phyloP scores from a whole-genome alignment of 2,888 invertebrate species.

The Branchellion lobata region DNA sequence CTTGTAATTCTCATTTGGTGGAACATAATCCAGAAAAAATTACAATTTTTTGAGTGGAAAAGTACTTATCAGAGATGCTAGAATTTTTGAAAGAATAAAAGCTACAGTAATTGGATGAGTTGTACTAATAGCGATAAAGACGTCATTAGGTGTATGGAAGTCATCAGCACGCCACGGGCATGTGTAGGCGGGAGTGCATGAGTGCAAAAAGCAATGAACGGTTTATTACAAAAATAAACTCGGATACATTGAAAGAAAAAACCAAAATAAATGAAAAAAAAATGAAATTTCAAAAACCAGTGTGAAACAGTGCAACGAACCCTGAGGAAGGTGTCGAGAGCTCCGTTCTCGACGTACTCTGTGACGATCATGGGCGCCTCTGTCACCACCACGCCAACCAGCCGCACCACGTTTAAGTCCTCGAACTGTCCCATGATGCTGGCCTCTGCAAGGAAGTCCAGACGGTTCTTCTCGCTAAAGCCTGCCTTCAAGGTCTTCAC shows the following conservation, averaged over 20 bases:
- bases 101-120: no score
- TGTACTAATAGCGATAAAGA: no score
- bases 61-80: no score
- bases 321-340: constrained; percentile 88
- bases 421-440: constrained; percentile 99
- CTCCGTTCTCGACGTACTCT: constrained; percentile 99
- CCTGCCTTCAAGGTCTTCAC: constrained; percentile 88
- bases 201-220: no score
- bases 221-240: no score
- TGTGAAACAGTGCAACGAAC: constrained; percentile 59
- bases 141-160: no score
- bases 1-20: not conserved
- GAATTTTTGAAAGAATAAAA: no score
- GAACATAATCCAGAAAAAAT: no score
- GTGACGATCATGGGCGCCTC: constrained; percentile 99
- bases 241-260: not conserved
- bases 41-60: no score
- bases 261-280: no score
- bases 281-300: constrained; percentile 17
- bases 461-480: constrained; percentile 86
- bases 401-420: constrained; percentile 96
- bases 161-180: no score
- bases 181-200: no score
- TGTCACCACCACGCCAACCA: constrained; percentile 94
- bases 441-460: constrained; percentile 96